Percentiles rank a stretch among this genome's conserved stretches.
Conservation (phyloP, 2,113 vertebrate genomes). For the Podarcis cretensis region DNA sequence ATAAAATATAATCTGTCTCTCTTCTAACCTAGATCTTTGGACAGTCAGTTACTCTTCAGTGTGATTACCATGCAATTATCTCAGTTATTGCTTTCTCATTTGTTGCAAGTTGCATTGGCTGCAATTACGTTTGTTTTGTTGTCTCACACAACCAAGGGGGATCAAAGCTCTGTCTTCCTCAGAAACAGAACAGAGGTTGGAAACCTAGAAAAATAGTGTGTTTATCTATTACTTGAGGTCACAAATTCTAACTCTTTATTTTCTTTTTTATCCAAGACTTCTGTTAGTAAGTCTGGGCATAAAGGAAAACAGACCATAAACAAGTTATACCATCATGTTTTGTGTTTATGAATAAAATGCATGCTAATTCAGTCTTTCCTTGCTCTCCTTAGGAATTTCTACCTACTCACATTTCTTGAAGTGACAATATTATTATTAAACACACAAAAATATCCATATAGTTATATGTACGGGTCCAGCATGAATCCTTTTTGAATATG, state of each 20-base stretch:
- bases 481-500: background rate
- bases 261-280: background rate
- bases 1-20: background rate
- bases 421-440: background rate
- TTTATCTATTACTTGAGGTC: background rate
- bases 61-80: conserved; percentile 16
- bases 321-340: background rate
- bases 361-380: background rate
- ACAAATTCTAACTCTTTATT: background rate
- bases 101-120: conserved; percentile 10
- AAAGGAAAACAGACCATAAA: background rate
- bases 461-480: too few species aligned
- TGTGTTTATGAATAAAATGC: background rate
- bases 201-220: background rate
- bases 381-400: background rate
- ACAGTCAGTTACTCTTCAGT: background rate
- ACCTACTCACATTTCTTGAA: background rate
- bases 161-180: background rate
- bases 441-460: background rate
- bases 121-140: background rate
- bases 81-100: background rate
- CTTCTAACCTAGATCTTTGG: background rate
- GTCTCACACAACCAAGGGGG: background rate
- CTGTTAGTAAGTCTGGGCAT: background rate
- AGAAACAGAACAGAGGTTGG: background rate